These are phyloP conservation scores for Gymnogyps californianus DNA, from an alignment of 2,113 vertebrate genomes.

Conservation along the genomic window DNA sequence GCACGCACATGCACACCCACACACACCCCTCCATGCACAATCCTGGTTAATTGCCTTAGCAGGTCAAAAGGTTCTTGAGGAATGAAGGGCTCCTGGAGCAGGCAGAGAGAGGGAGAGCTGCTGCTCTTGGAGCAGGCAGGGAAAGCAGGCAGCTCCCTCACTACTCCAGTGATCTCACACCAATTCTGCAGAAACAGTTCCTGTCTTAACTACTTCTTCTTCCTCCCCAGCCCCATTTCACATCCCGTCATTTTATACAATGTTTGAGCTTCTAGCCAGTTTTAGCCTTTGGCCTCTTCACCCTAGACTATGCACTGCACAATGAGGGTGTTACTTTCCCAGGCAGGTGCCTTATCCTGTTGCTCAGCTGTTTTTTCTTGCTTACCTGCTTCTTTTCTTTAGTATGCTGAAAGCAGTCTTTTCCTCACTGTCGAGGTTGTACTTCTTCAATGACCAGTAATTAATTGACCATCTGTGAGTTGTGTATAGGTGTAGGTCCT, in stretches of 20 bases:
- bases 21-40: background rate
- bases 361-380: slow-evolving; percentile 17
- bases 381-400: background rate
- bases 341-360: background rate
- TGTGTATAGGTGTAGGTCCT: background rate
- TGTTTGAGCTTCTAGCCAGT: background rate
- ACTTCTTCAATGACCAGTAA: background rate
- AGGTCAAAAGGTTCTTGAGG: background rate
- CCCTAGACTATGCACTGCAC: background rate
- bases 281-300: background rate
- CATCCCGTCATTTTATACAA: background rate
- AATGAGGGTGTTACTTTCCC: background rate
- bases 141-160: background rate
- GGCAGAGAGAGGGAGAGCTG: background rate
- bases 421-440: background rate
- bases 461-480: slow-evolving; percentile 16
- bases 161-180: background rate
- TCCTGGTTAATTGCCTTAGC: background rate
- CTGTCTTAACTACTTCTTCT: background rate
- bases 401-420: background rate
- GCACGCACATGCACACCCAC: too few species aligned
- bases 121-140: background rate
- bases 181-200: background rate
- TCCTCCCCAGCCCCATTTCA: background rate
- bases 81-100: background rate